Percentiles rank a stretch among this genome's conserved stretches.
Evolutionary conservation across 2,113 vertebrate species (phyloP).

Genomic region (Grallaria varia): DNA sequence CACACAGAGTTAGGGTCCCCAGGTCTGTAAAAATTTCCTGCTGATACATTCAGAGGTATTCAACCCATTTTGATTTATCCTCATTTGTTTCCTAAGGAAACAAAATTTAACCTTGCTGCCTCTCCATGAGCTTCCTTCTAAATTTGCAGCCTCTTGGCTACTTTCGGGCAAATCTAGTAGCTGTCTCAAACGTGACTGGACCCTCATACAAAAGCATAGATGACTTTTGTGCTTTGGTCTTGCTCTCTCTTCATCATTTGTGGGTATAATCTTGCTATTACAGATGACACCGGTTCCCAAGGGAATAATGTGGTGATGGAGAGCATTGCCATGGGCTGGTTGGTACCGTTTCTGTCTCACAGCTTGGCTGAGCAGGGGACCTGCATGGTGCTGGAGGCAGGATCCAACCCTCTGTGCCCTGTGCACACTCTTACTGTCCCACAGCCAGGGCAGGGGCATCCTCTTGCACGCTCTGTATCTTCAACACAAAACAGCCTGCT

Average conservation of each 20-base stretch:
- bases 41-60: background rate
- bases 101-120: background rate
- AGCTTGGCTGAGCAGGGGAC: background rate
- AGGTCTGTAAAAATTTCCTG: background rate
- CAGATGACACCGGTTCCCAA: background rate
- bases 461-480: background rate
- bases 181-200: background rate
- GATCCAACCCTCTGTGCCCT: background rate
- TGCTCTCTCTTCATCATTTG: background rate
- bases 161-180: background rate
- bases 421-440: background rate
- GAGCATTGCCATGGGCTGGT: background rate
- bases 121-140: background rate
- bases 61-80: background rate
- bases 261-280: background rate
- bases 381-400: background rate
- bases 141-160: background rate
- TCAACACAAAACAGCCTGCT: background rate
- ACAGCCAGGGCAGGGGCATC: accelerated
- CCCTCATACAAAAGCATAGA: background rate
- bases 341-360: background rate
- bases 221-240: background rate
- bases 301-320: background rate
- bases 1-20: background rate
- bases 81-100: background rate